Percentiles rank a stretch among this genome's conserved stretches.
Conservation (phyloP, 2,797 vertebrate species). For the Takifugu ocellatus region DNA sequence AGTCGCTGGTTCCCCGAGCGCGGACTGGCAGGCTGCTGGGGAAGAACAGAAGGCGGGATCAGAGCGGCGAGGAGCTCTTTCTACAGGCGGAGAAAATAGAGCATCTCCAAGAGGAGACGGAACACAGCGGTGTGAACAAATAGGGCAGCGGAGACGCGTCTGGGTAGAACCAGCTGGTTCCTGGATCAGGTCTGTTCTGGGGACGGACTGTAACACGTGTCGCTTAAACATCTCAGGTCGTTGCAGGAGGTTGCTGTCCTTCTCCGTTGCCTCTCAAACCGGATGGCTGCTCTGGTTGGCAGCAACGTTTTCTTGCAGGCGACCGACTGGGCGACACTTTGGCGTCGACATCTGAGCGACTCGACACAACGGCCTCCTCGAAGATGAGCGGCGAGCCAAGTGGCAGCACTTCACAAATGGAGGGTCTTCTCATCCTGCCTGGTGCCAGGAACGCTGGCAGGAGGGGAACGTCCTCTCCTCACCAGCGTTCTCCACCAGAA, state of each 20-base stretch:
- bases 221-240: too few species aligned
- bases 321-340: constrained; percentile 28
- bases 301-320: constrained; percentile 18
- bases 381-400: constrained; percentile 58
- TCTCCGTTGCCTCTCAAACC: not conserved
- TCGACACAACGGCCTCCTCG: constrained; percentile 40
- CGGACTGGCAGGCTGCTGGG: constrained; percentile 34
- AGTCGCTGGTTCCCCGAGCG: constrained; percentile 43
- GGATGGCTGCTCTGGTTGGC: constrained; percentile 28
- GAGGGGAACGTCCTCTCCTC: constrained; percentile 5
- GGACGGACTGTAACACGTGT: too few species aligned
- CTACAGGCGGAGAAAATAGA: constrained; percentile 38
- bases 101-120: constrained; percentile 21
- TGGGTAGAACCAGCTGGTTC: not conserved
- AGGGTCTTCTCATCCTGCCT: constrained; percentile 49
- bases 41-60: constrained; percentile 34
- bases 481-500: constrained; percentile 17
- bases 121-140: constrained; percentile 2
- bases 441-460: constrained; percentile 43
- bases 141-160: constrained; percentile 1
- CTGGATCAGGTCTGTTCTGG: too few species aligned
- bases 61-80: constrained; percentile 16
- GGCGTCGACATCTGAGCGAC: constrained; percentile 57
- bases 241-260: too few species aligned
- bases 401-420: constrained; percentile 73